These are phyloP conservation scores for Yponomeuta cagnagella DNA, from an alignment of 2,888 invertebrate species.

Conservation along the genomic window DNA sequence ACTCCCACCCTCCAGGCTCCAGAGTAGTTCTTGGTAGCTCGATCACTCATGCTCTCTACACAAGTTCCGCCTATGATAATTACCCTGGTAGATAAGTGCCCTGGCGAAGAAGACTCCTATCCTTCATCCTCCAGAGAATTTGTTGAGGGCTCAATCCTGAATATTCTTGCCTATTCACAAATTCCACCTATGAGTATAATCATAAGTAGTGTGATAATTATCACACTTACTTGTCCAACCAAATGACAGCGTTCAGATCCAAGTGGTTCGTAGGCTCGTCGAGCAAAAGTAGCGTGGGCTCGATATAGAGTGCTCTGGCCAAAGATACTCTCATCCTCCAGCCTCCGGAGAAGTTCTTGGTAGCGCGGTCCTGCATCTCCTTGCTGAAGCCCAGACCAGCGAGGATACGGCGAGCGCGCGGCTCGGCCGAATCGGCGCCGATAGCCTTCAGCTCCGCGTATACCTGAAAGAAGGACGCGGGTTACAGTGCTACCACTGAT, in stretches of 20 bases:
- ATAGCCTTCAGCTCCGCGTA: conserved; percentile 97
- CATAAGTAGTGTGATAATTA: background rate
- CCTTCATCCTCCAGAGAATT: too few species aligned
- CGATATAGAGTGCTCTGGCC: conserved; percentile 96
- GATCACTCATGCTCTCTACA: too few species aligned
- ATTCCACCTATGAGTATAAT: conserved; percentile 3
- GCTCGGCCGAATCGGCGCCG: conserved; percentile 98
- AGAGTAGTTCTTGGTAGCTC: too few species aligned
- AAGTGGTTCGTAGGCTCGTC: conserved; percentile 99
- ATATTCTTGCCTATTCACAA: too few species aligned
- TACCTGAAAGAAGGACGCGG: conserved; percentile 67
- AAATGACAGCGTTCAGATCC: conserved; percentile 99
- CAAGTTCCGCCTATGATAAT: too few species aligned
- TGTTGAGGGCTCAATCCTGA: too few species aligned
- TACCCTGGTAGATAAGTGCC: too few species aligned
- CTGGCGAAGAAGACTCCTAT: too few species aligned
- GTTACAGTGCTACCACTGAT: too few species aligned
- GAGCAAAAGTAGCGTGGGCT: conserved; percentile 96
- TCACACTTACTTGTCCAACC: conserved; percentile 94
- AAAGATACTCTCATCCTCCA: conserved; percentile 99
- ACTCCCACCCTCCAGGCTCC: conserved; percentile 88
- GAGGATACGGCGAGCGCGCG: conserved; percentile 94
- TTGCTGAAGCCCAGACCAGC: conserved; percentile 97
- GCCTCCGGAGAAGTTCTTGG: conserved; percentile 93
- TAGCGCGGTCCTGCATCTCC: conserved; percentile 92